phyloP scores from a whole-genome alignment of 1,140 invertebrate genomes.

The Zaprionus davidi region DNA sequence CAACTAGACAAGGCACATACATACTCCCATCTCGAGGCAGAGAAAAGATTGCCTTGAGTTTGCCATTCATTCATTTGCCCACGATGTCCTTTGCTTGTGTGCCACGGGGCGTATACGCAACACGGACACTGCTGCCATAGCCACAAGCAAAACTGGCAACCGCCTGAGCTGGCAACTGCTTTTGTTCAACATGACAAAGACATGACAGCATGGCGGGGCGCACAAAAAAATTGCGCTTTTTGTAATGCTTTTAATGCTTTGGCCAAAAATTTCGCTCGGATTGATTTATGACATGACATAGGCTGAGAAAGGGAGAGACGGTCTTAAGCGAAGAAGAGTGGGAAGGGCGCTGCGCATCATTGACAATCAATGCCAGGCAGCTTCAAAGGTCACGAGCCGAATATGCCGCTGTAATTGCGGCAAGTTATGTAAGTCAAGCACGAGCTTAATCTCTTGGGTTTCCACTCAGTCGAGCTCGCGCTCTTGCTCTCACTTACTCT shows the following conservation, averaged over 20 bases:
- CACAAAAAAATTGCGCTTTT: constrained; percentile 60
- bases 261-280: constrained; percentile 60
- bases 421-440: constrained; percentile 39
- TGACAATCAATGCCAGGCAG: constrained; percentile 65
- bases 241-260: constrained; percentile 79
- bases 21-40: constrained; percentile 11
- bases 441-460: constrained; percentile 37
- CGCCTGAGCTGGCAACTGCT: constrained; percentile 43
- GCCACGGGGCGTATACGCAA: constrained; percentile 71
- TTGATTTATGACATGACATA: constrained; percentile 70
- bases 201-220: constrained; percentile 63
- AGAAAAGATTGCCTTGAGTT: constrained; percentile 76
- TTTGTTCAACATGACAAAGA: constrained; percentile 82
- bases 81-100: constrained; percentile 65
- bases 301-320: not conserved
- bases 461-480: constrained; percentile 4
- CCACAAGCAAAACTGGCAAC: constrained; percentile 17
- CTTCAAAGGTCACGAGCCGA: constrained; percentile 54
- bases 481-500: not conserved
- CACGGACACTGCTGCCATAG: constrained; percentile 47
- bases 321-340: not conserved
- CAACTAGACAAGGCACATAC: constrained; percentile 26
- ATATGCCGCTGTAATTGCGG: constrained; percentile 33
- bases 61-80: constrained; percentile 65
- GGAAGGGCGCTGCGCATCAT: constrained; percentile 3